Evolutionary conservation across 2,113 vertebrate genomes (phyloP), one percentile per base, ranked within the genome.

Genomic region (Sciurus niger): DNA sequence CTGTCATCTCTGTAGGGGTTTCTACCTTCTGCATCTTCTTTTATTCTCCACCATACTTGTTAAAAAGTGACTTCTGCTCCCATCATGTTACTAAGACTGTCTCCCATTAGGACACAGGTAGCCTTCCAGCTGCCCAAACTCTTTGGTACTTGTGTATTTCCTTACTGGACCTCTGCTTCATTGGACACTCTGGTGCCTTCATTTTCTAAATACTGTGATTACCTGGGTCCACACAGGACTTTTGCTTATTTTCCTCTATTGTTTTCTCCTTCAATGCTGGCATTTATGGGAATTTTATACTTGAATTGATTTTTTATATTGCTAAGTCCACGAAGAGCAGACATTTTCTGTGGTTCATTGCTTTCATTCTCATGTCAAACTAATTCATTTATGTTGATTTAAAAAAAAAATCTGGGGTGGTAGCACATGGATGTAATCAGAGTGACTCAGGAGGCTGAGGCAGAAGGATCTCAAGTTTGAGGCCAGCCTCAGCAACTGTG

Each of bases 241-340:
- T 80, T 85, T 73, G 18, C 89, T 83, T 82, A 24, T 72, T 93
- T 89, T 95, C 78, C 67, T 91, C 13, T 53, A 60, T 67, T 94
- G n/a, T 79, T 95, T 96, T 76, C 43, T 70, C 43, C 60, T 82
- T 84, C 11, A n/a, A 1, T 73, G 28, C 10, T 46, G 24, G 8
- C 68, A 18, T 95, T 94, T 73, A 67, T 89, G 40, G 46, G n/a
- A 95, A 40, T 84, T 94, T 51, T 93, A 40, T 40, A 22, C 73
- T 96, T 93, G 72, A 43, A 77, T 91, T 82, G 85, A 96, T 93
- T 86, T 85, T 12, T 82, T 88, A 82, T 95, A 82, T 68, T 37
- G 48, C 80, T 46, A 83, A 96, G 34, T 79, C 25, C 84, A 93
- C 63, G 87, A 96, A 91, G 86, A 78, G 24, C 22, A 65, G 43